Evolutionary conservation across 1,140 invertebrate genomes (phyloP).

Genomic region (Rhyzopertha dominica): DNA sequence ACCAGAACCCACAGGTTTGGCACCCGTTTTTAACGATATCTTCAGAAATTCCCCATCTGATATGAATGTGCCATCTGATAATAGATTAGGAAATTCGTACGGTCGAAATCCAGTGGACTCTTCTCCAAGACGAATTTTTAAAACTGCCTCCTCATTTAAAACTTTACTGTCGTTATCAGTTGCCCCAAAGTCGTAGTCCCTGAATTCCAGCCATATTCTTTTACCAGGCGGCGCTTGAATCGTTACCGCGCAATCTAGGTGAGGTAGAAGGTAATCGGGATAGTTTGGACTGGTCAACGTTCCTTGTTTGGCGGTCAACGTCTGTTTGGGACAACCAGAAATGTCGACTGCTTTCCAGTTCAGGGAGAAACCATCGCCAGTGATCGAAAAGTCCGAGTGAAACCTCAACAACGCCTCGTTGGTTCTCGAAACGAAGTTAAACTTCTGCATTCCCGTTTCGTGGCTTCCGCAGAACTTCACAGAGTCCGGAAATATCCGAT

Average conservation of each 20-base stretch:
- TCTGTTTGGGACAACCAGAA: constrained; percentile 58
- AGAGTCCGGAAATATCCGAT: constrained; percentile 6
- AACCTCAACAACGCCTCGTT: constrained; percentile 59
- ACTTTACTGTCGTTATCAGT: constrained; percentile 9
- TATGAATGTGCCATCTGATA: constrained; percentile 58
- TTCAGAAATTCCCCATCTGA: constrained; percentile 54
- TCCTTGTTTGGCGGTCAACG: constrained; percentile 57
- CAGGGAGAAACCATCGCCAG: constrained; percentile 59
- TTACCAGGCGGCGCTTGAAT: constrained; percentile 59
- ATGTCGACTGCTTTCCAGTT: constrained; percentile 64
- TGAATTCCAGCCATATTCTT: constrained; percentile 62
- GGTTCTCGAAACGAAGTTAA: constrained; percentile 56
- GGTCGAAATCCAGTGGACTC: constrained; percentile 48
- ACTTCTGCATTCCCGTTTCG: constrained; percentile 51
- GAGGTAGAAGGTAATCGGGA: constrained; percentile 59
- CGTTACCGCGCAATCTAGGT: constrained; percentile 61
- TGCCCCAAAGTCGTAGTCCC: constrained; percentile 19
- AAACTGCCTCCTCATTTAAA: constrained; percentile 43
- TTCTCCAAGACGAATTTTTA: constrained; percentile 53
- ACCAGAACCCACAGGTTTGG: constrained; percentile 53
- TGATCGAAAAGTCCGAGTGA: constrained; percentile 65
- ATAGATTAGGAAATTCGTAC: constrained; percentile 46
- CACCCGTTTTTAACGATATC: constrained; percentile 54
- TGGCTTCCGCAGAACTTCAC: constrained; percentile 55
- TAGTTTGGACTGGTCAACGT: constrained; percentile 60